Evolutionary conservation across 2,888 invertebrate species (phyloP).

Genomic region (Corythucha ciliata): DNA sequence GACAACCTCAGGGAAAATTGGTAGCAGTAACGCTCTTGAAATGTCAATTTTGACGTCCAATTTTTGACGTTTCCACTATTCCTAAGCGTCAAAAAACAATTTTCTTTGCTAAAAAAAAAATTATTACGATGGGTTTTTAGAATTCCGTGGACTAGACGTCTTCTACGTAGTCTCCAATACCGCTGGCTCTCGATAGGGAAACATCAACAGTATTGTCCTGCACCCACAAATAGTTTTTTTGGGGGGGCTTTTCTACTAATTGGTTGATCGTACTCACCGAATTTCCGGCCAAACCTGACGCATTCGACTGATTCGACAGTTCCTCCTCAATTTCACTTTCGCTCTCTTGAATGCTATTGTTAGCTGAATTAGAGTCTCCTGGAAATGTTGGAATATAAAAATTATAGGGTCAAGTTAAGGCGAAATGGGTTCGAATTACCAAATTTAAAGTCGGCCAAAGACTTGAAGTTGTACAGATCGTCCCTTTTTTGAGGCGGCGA

Average conservation of each 20-base stretch:
- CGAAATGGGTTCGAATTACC: slow-evolving; percentile 27
- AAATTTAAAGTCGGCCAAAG: slow-evolving; percentile 28
- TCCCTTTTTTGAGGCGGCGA: slow-evolving; percentile 22
- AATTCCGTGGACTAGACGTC: slow-evolving; percentile 23
- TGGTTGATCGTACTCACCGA: slow-evolving; percentile 5
- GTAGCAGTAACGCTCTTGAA: too few relatives aligned
- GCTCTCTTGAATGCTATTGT: not conserved
- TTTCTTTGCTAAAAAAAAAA: too few relatives aligned
- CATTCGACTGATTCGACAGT: slow-evolving; percentile 15
- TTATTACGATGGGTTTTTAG: too few relatives aligned
- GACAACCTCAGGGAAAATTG: too few relatives aligned
- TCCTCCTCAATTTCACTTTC: slow-evolving; percentile 22
- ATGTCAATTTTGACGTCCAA: too few relatives aligned
- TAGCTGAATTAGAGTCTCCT: too few relatives aligned
- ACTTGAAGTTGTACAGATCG: slow-evolving; percentile 27
- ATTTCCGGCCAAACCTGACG: slow-evolving; percentile 14
- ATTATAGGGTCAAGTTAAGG: too few relatives aligned
- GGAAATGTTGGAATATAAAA: too few relatives aligned
- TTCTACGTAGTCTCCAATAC: slow-evolving; percentile 32
- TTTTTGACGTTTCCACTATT: too few relatives aligned
- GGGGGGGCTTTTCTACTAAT: not conserved
- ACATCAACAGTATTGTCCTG: slow-evolving; percentile 28
- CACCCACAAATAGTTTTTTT: not conserved
- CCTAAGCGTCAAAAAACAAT: too few relatives aligned
- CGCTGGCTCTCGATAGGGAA: slow-evolving; percentile 31